Evolutionary conservation across 2,888 invertebrate genomes (phyloP).

Genomic region (Frankliniella fusca): DNA sequence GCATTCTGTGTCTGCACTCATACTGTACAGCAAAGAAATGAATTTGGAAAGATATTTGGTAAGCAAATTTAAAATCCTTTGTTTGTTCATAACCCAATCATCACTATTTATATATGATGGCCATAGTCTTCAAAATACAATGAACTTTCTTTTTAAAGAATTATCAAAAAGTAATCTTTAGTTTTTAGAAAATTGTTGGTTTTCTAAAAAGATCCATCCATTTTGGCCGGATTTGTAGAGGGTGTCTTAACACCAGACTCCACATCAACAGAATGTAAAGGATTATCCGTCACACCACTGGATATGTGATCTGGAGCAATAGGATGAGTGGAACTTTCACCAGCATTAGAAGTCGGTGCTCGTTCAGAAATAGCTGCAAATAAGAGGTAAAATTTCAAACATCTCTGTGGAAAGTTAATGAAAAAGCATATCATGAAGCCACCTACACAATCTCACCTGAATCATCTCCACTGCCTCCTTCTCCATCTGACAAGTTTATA

Average conservation of each 20-base stretch:
- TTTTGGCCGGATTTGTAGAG: neutral
- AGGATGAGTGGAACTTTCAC: neutral
- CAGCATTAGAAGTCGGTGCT: neutral
- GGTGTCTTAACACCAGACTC: neutral
- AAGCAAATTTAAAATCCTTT: no score
- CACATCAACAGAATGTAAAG: neutral
- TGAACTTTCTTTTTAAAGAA: no score
- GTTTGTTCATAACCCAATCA: no score
- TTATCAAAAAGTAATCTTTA: no score
- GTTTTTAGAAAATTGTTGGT: neutral
- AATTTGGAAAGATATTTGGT: no score
- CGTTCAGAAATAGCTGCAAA: neutral
- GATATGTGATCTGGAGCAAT: neutral
- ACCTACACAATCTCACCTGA: neutral
- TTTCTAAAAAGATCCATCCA: neutral
- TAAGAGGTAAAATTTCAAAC: neutral
- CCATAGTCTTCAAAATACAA: no score
- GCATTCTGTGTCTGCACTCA: no score
- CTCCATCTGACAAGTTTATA: neutral
- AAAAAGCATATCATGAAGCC: no score
- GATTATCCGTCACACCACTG: neutral
- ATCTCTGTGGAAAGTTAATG: neutral
- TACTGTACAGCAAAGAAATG: no score
- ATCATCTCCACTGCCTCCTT: conserved; percentile 3
- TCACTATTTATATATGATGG: no score